Conservation (phyloP, 1,140 invertebrate species). For the Tribolium madens region DNA sequence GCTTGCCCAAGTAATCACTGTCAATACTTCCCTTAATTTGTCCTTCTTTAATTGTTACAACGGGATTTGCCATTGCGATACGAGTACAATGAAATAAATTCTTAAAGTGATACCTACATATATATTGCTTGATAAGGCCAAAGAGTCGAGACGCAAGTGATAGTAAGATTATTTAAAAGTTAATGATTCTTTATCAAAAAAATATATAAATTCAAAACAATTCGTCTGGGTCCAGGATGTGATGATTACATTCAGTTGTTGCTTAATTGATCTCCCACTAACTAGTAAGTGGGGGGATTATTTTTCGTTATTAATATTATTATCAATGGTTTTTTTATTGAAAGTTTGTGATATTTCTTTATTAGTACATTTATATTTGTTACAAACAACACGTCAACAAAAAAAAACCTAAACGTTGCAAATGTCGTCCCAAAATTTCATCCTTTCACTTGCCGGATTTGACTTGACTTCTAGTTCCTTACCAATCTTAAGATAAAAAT, state of each 20-base stretch:
- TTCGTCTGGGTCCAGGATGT: not conserved
- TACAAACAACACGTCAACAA: too few relatives aligned
- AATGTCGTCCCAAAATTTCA: conserved; percentile 69
- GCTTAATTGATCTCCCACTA: not conserved
- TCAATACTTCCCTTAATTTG: not conserved
- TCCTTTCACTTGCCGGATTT: conserved; percentile 66
- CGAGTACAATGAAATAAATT: not conserved
- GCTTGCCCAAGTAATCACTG: not conserved
- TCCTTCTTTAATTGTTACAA: not conserved
- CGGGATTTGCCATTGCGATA: not conserved
- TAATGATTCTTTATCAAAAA: not conserved
- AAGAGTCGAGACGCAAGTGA: not conserved
- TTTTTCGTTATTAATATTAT: too few relatives aligned
- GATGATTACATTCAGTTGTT: not conserved
- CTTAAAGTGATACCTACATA: too few relatives aligned
- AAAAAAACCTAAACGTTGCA: conserved; percentile 7
- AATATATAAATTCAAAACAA: not conserved
- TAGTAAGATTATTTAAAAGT: not conserved
- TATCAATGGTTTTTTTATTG: too few relatives aligned
- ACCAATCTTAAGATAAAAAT: conserved; percentile 68
- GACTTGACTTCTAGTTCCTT: conserved; percentile 65
- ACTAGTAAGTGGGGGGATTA: too few relatives aligned
- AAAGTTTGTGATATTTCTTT: too few relatives aligned
- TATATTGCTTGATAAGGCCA: not conserved
- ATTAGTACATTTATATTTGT: too few relatives aligned